These are phyloP conservation scores for Enteromius thamalakanensis DNA, from an alignment of 2,797 vertebrate species.

Conservation along the genomic window DNA sequence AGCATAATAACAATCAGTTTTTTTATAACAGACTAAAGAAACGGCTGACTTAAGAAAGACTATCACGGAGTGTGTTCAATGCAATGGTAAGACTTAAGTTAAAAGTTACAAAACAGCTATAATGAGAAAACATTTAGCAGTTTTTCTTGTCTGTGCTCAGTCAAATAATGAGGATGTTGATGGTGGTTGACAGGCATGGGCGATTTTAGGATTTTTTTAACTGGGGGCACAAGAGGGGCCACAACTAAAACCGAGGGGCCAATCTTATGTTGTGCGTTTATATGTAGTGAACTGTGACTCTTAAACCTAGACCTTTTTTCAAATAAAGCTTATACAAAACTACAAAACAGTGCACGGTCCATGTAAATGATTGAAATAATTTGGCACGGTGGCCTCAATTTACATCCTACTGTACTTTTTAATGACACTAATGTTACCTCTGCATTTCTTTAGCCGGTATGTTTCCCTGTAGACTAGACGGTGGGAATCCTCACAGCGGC, in stretches of 20 bases:
- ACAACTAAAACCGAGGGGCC: background rate
- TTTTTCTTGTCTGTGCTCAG: background rate
- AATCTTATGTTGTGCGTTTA: background rate
- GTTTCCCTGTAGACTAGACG: too few relatives aligned
- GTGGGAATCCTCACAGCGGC: too few relatives aligned
- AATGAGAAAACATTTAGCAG: background rate
- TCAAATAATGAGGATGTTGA: constrained; percentile 48
- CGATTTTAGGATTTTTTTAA: too few relatives aligned
- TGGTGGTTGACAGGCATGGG: background rate
- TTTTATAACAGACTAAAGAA: constrained; percentile 87
- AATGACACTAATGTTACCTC: too few relatives aligned
- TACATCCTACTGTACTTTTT: too few relatives aligned
- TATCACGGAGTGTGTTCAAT: constrained; percentile 90
- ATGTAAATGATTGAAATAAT: too few relatives aligned
- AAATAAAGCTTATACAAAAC: too few relatives aligned
- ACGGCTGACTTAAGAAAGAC: constrained; percentile 91
- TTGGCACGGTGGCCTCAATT: too few relatives aligned
- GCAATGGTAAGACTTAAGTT: constrained; percentile 79
- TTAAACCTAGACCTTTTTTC: too few relatives aligned
- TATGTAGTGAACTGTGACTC: background rate
- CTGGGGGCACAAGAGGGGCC: background rate
- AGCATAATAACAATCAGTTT: background rate
- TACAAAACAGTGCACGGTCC: too few relatives aligned
- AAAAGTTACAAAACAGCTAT: background rate
- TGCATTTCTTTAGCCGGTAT: too few relatives aligned